Conservation (phyloP, 2,888 invertebrate genomes). For the Acrobasis repandana region DNA sequence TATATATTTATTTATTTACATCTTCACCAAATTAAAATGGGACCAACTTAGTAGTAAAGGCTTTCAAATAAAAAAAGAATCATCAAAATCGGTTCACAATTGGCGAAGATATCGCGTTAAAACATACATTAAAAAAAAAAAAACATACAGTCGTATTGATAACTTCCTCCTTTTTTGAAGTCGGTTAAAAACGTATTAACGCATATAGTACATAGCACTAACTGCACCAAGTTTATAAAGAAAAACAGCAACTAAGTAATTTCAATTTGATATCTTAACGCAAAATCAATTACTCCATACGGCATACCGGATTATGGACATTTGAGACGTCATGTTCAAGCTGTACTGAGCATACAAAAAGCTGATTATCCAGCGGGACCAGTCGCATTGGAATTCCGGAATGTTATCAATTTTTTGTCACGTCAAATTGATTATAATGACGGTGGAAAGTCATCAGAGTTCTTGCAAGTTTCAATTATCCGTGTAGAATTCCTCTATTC, state of each 20-base stretch:
- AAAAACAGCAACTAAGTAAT: background rate
- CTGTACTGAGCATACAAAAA: slow-evolving; percentile 7
- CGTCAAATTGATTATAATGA: slow-evolving; percentile 3
- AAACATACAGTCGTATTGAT: too few species aligned
- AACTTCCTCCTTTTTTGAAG: too few species aligned
- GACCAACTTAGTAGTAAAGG: too few species aligned
- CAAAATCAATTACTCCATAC: slow-evolving; percentile 8
- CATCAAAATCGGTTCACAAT: too few species aligned
- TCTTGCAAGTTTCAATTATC: background rate
- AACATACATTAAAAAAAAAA: too few species aligned
- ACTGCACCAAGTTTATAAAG: background rate
- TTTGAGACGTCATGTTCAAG: background rate
- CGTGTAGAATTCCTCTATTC: background rate
- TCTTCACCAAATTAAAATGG: too few species aligned
- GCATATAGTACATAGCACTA: background rate
- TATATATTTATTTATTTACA: too few species aligned
- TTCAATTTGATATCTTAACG: background rate
- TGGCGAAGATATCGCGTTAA: too few species aligned
- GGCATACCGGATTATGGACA: background rate
- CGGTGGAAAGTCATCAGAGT: background rate
- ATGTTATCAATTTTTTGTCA: slow-evolving; percentile 7
- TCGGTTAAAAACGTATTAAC: too few species aligned
- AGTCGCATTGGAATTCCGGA: slow-evolving; percentile 7
- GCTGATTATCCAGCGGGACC: background rate
- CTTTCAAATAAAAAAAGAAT: too few species aligned